Evolutionary conservation across 2,888 invertebrate species (phyloP).

Genomic region (Eupithecia subfuscata): DNA sequence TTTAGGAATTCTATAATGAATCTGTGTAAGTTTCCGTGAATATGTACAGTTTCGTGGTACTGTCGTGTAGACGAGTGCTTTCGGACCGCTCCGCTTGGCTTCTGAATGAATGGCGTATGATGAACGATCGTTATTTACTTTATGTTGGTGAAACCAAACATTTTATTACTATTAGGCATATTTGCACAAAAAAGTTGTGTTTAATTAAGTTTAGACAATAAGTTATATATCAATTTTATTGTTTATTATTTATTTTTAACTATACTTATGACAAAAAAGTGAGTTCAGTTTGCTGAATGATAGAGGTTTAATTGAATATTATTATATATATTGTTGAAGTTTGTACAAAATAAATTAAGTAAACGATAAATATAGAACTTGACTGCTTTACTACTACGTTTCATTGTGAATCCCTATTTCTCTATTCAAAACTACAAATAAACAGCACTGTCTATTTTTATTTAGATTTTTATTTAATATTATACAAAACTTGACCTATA

Average conservation of each 20-base stretch:
- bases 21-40: slow-evolving; percentile 42
- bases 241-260: slow-evolving; percentile 77
- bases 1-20: slow-evolving; percentile 42
- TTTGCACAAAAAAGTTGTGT: slow-evolving; percentile 85
- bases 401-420: slow-evolving; percentile 53
- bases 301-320: slow-evolving; percentile 85
- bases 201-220: slow-evolving; percentile 85
- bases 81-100: slow-evolving; percentile 55
- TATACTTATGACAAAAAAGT: slow-evolving; percentile 83
- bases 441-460: slow-evolving; percentile 80
- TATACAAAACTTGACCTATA: slow-evolving; percentile 72
- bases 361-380: slow-evolving; percentile 85
- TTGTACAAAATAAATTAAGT: slow-evolving; percentile 86
- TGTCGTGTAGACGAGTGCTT: slow-evolving; percentile 45
- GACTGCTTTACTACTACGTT: slow-evolving; percentile 80
- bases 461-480: slow-evolving; percentile 75
- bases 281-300: slow-evolving; percentile 84
- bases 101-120: slow-evolving; percentile 45
- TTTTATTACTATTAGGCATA: slow-evolving; percentile 82
- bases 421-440: slow-evolving; percentile 51
- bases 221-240: slow-evolving; percentile 82
- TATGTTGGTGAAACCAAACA: slow-evolving; percentile 80
- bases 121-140: slow-evolving; percentile 49
- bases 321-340: slow-evolving; percentile 85
- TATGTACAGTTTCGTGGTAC: slow-evolving; percentile 35